Evolutionary conservation across 2,888 invertebrate genomes (phyloP).

Genomic region (Homarus gammarus): DNA sequence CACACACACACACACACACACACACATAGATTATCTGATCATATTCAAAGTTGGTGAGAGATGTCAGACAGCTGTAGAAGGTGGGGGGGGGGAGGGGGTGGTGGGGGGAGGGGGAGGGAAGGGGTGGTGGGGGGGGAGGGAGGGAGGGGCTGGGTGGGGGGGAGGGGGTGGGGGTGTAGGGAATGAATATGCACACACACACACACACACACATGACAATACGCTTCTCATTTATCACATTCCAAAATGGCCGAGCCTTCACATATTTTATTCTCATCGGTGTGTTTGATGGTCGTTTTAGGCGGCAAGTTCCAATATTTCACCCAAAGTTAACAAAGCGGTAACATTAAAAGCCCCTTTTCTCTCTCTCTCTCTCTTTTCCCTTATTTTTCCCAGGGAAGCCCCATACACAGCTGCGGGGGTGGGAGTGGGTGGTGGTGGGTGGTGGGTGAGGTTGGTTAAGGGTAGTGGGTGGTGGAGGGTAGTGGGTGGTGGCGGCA

Average conservation of each 20-base stretch:
- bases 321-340: conserved; percentile 72
- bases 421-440: not conserved
- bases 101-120: too few relatives aligned
- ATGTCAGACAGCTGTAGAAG: conserved; percentile 30
- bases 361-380: conserved; percentile 8
- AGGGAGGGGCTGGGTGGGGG: not conserved
- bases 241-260: conserved; percentile 42
- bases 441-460: not conserved
- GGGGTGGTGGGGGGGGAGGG: not conserved
- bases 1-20: too few relatives aligned
- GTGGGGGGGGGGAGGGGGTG: not conserved
- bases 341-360: conserved; percentile 69
- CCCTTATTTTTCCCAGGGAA: conserved; percentile 41
- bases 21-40: conserved; percentile 35
- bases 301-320: conserved; percentile 67
- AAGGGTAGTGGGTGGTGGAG: not conserved
- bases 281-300: conserved; percentile 70
- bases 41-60: conserved; percentile 49
- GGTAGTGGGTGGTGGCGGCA: not conserved
- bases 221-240: conserved; percentile 45
- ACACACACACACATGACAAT: too few relatives aligned
- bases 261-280: conserved; percentile 59
- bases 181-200: conserved; percentile 39
- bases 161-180: not conserved
- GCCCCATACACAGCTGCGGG: conserved; percentile 6